A percentile compares a stretch with the other conserved stretches of the same genome.
Evolutionary conservation across 2,888 invertebrate genomes (phyloP).

Genomic region (Piscicola geometra): DNA sequence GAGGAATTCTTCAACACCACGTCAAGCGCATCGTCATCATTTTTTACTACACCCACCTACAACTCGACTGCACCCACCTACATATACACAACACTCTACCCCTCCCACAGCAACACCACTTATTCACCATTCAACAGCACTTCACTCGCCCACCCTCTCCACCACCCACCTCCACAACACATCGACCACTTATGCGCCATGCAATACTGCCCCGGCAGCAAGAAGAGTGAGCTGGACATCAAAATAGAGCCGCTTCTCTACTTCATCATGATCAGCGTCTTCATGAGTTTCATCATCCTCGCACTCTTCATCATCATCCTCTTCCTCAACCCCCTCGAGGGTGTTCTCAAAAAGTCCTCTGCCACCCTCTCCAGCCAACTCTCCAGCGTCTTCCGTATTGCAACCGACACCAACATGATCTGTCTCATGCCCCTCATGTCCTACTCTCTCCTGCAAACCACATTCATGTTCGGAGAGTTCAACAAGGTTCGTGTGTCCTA

Average conservation of each 20-base stretch:
- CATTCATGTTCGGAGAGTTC: constrained; percentile 51
- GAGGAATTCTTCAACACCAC: neutral
- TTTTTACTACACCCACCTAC: neutral
- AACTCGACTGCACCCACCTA: neutral
- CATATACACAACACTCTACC: neutral
- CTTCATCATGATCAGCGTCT: constrained; percentile 48
- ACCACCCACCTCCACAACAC: too few species aligned
- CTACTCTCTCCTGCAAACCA: constrained; percentile 48
- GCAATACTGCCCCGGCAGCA: constrained; percentile 13
- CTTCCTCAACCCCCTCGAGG: constrained; percentile 48
- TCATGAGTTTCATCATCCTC: constrained; percentile 45
- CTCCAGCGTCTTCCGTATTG: constrained; percentile 45
- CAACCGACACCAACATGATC: constrained; percentile 45
- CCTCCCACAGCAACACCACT: neutral
- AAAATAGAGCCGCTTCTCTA: constrained; percentile 17
- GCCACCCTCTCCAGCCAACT: constrained; percentile 42
- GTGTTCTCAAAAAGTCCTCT: constrained; percentile 38
- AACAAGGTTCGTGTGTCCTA: constrained; percentile 46
- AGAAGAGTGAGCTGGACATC: neutral
- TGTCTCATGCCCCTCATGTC: constrained; percentile 47
- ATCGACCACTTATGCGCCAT: constrained; percentile 8
- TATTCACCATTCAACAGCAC: too few species aligned
- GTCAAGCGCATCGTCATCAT: neutral
- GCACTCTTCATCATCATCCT: constrained; percentile 46
- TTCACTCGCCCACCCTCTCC: too few species aligned